Conservation (phyloP, 1,140 invertebrate genomes). For the Heliconius himera region DNA sequence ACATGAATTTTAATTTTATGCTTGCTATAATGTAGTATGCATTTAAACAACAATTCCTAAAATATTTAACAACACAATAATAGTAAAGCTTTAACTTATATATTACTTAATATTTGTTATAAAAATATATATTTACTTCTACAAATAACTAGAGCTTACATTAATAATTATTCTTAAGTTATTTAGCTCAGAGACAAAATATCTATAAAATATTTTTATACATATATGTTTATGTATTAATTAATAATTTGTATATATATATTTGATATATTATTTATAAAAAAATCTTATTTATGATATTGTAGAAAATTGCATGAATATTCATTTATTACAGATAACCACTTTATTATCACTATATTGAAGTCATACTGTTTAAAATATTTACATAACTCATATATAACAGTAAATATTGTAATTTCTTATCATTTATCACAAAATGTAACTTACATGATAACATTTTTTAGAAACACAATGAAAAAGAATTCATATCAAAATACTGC, state of each 20-base stretch:
- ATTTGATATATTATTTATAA: no score
- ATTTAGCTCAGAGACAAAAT: not conserved
- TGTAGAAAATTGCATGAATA: not conserved
- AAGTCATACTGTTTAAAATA: not conserved
- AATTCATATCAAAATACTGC: not conserved
- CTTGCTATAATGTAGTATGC: not conserved
- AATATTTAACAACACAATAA: conserved; percentile 7
- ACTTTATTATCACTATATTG: not conserved
- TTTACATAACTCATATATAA: not conserved
- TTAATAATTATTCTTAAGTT: not conserved
- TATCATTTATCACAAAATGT: conserved; percentile 1
- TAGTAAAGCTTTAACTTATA: not conserved
- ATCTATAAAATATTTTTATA: conserved; percentile 5
- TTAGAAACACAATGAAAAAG: not conserved
- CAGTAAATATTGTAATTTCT: not conserved
- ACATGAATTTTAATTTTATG: conserved; percentile 24
- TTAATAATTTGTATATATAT: no score
- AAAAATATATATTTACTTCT: not conserved
- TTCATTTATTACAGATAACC: not conserved
- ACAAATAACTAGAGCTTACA: not conserved
- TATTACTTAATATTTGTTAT: not conserved
- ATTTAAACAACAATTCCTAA: not conserved
- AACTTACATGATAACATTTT: not conserved
- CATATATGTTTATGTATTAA: not conserved
- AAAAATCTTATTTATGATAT: no score